Base-by-base conservation (phyloP, 2,888 invertebrate genomes). In the Trichopria drosophilae region DNA sequence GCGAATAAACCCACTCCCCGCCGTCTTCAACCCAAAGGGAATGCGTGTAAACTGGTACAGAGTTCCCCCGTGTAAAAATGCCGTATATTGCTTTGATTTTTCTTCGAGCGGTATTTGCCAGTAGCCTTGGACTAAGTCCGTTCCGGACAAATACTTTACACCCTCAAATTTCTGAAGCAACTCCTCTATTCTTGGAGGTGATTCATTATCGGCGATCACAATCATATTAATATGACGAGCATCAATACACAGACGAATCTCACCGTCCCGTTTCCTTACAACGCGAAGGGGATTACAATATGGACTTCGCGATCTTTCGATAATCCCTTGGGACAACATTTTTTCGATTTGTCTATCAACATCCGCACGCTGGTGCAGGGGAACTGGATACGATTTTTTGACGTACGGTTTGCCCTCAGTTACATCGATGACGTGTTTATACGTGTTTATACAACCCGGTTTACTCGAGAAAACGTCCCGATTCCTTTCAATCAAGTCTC, bases 201-300 rank as follows among this genome's bases (percentile, higher is more conserved):
- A 50, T 32, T 68, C 67, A 9, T 61, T 54, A 37, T 70, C 68
- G 0, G 60, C 50, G 13, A 61, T 52, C 43, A 71, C 67, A 20
- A 53, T 28, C 4, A 53, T 54, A 53, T 71, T 70, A 5, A 69
- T 34, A 42, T 51, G 55, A 9, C 69, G 32, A 1, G 69, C 69
- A 53, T 71, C 68, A 16, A 69, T 44, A 48, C 68, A 65, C n/a
- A 69, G 53, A 6, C 69, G 51, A 5, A 35, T 6, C 1, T 65
- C 50, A 1, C 63, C 63, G 26, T 68, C 64, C 19, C n/a, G n/a
- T n/a, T n/a, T n/a, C n/a, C n/a, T n/a, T n/a, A n/a, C n/a, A n/a
- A n/a, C n/a, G n/a, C n/a, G n/a, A n/a, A n/a, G n/a, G n/a, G n/a
- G n/a, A n/a, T n/a, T n/a, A n/a, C n/a, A n/a, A n/a, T n/a, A n/a